Percentiles rank a stretch among this genome's conserved stretches.
Conservation (phyloP, 2,797 vertebrate species). For the Microctenopoma lineatum region DNA sequence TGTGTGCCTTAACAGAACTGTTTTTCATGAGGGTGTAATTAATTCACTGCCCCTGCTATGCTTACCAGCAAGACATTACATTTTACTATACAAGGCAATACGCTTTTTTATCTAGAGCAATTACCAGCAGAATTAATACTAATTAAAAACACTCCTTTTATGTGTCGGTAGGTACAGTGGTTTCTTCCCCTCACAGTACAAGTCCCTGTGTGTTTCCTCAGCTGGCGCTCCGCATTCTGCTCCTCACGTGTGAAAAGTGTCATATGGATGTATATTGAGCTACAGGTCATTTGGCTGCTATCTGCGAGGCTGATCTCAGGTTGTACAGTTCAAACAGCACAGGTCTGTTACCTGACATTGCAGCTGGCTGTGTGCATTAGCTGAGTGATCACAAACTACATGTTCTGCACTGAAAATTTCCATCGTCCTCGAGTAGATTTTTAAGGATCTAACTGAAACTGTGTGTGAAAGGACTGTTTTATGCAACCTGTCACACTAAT, state of each 20-base stretch:
- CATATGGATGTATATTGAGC: conserved; percentile 67
- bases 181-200: conserved; percentile 9
- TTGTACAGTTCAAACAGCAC: conserved; percentile 33
- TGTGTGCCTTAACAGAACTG: background rate
- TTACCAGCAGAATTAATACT: conserved; percentile 2
- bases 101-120: background rate
- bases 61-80: background rate
- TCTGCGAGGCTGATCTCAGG: conserved; percentile 44
- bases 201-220: conserved; percentile 44
- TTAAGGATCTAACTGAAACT: background rate
- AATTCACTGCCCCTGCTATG: background rate
- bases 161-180: background rate
- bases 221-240: conserved; percentile 57
- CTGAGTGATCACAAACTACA: background rate
- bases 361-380: background rate
- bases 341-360: conserved; percentile 8
- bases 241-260: conserved; percentile 73
- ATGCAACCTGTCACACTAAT: background rate
- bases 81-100: background rate
- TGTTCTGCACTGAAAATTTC: conserved; percentile 3
- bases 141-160: background rate
- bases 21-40: background rate
- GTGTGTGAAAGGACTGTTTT: background rate
- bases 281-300: conserved; percentile 58
- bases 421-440: background rate